phyloP scores from a whole-genome alignment of 2,888 invertebrate species.

The Tipula unca region DNA sequence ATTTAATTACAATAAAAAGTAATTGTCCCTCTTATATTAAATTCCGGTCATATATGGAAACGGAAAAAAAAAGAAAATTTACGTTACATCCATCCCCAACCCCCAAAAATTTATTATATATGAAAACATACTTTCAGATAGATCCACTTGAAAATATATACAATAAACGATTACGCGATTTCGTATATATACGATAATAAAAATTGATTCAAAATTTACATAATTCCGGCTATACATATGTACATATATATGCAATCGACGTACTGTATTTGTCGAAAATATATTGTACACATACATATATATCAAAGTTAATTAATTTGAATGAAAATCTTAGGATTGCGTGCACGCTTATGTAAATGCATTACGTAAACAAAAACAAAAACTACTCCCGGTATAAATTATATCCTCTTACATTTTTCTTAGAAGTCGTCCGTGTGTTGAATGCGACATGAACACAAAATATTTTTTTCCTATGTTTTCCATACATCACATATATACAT shows the following conservation, averaged over 20 bases:
- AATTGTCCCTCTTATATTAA: not conserved
- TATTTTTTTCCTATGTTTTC: not conserved
- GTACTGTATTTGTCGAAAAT: not conserved
- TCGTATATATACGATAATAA: not conserved
- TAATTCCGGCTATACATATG: not conserved
- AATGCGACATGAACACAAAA: slow-evolving; percentile 9
- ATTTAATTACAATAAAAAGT: slow-evolving; percentile 14
- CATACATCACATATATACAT: not conserved
- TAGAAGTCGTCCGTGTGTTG: not conserved
- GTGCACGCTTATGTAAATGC: slow-evolving; percentile 8
- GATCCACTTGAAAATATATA: not conserved
- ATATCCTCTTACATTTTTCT: not conserved
- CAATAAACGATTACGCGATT: not conserved
- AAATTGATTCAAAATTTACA: not conserved
- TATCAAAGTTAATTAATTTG: not conserved
- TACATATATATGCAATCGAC: not conserved
- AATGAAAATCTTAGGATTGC: not conserved
- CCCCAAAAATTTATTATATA: not conserved
- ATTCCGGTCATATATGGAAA: not conserved
- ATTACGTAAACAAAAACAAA: not conserved
- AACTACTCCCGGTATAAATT: not conserved
- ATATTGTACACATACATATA: not conserved
- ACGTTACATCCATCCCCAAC: not conserved
- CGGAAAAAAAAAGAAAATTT: too few relatives aligned
- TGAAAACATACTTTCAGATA: not conserved